Evolutionary conservation across 2,888 invertebrate species (phyloP).

Genomic region (Coleophora deauratella): DNA sequence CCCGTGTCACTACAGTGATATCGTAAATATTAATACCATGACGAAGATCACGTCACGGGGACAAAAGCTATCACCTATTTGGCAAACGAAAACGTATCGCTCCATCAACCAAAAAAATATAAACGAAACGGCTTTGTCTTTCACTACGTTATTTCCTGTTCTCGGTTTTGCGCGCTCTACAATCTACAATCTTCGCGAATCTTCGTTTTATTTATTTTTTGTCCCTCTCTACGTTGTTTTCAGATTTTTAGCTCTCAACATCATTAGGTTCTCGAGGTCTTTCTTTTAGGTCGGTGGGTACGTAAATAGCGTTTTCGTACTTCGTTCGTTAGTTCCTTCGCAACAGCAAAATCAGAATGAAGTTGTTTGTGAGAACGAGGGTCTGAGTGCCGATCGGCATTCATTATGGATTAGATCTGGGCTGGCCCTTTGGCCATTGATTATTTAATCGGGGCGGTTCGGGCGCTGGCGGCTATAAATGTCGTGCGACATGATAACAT

Average conservation of each 20-base stretch:
- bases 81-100: neutral
- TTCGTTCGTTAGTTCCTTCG: neutral
- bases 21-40: conserved; percentile 28
- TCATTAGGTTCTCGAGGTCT: conserved; percentile 7
- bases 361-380: conserved; percentile 20
- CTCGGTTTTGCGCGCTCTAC: neutral
- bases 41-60: no score
- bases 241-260: conserved; percentile 6
- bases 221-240: neutral
- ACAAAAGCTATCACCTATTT: neutral
- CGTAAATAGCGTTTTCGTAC: neutral
- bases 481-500: conserved; percentile 53
- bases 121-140: conserved; percentile 1
- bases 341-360: conserved; percentile 17
- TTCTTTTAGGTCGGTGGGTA: neutral
- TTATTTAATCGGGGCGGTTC: conserved; percentile 43
- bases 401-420: conserved; percentile 28
- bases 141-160: conserved; percentile 1
- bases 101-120: neutral
- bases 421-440: conserved; percentile 27
- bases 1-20: conserved; percentile 25
- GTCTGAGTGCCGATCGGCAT: conserved; percentile 15
- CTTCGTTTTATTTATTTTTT: conserved; percentile 3
- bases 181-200: conserved; percentile 1
- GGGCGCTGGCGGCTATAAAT: conserved; percentile 49